Conservation (phyloP, 1,140 invertebrate genomes). For the Wasmannia auropunctata region DNA sequence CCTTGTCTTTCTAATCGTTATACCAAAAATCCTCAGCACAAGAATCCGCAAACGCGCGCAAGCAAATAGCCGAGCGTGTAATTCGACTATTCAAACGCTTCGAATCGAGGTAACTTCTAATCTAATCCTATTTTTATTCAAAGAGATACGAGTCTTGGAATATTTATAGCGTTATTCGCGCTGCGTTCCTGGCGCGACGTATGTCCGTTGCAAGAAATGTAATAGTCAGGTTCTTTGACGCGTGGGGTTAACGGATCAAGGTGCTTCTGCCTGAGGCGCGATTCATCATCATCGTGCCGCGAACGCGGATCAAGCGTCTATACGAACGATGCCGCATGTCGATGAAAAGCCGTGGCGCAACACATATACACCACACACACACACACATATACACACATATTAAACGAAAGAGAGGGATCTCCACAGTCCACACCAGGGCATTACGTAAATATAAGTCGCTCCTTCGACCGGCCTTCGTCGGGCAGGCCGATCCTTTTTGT, state of each 20-base stretch:
- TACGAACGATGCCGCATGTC: conserved; percentile 20
- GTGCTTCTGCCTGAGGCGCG: conserved; percentile 67
- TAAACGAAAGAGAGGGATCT: conserved; percentile 28
- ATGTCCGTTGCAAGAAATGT: conserved; percentile 61
- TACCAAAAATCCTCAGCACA: background rate
- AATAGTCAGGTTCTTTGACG: conserved; percentile 68
- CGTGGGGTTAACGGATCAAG: conserved; percentile 83
- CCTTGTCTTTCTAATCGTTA: background rate
- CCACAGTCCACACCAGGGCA: too few relatives aligned
- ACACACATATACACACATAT: too few relatives aligned
- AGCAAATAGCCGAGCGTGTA: background rate
- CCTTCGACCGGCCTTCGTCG: conserved; percentile 26
- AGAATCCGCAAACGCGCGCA: background rate
- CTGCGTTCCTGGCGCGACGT: background rate
- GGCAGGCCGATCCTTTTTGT: conserved; percentile 2
- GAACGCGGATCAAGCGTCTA: conserved; percentile 53
- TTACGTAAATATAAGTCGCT: conserved; percentile 67
- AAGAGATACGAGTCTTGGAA: background rate
- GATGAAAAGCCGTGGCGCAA: conserved; percentile 58
- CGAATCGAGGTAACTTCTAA: background rate
- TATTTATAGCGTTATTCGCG: background rate
- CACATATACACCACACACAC: too few relatives aligned
- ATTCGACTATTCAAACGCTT: background rate
- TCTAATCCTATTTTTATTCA: background rate
- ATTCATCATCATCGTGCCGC: conserved; percentile 28